Percentiles rank a stretch among this genome's conserved stretches.
phyloP scores from a whole-genome alignment of 2,888 invertebrate genomes.

The Cephus pygmeus region DNA sequence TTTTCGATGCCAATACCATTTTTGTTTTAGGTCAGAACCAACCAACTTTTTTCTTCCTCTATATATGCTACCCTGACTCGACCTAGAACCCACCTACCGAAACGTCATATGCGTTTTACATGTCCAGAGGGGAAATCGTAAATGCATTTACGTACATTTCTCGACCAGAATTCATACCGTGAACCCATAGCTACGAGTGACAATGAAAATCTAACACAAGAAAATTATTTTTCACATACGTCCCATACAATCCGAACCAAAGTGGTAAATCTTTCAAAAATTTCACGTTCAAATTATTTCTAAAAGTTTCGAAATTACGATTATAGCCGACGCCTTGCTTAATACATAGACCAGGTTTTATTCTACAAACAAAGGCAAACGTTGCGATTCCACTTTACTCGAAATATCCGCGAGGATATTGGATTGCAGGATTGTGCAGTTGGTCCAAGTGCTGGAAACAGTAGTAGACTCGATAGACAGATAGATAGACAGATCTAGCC shows the following conservation, averaged over 20 bases:
- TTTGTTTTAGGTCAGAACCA: slow-evolving; percentile 42
- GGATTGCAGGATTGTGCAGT: background rate
- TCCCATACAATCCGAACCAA: background rate
- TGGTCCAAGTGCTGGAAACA: background rate
- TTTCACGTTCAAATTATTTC: background rate
- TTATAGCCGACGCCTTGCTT: background rate
- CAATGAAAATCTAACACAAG: background rate
- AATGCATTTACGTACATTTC: background rate
- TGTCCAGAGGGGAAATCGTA: background rate
- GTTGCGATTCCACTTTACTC: background rate
- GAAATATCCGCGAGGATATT: background rate
- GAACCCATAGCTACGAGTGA: background rate
- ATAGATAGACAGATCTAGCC: background rate
- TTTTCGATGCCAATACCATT: slow-evolving; percentile 45
- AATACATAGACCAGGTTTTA: too few species aligned
- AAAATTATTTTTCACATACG: background rate
- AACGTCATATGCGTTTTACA: background rate
- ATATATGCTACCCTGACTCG: background rate
- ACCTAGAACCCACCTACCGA: background rate
- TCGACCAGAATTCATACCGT: background rate
- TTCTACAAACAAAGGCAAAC: too few species aligned
- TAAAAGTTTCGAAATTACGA: background rate
- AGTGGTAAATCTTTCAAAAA: background rate
- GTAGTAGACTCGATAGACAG: background rate
- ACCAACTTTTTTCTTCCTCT: slow-evolving; percentile 4